Evolutionary conservation across 2,888 invertebrate genomes (phyloP), one percentile per base, ranked within the genome.

Genomic region (Aethes cnicana): DNA sequence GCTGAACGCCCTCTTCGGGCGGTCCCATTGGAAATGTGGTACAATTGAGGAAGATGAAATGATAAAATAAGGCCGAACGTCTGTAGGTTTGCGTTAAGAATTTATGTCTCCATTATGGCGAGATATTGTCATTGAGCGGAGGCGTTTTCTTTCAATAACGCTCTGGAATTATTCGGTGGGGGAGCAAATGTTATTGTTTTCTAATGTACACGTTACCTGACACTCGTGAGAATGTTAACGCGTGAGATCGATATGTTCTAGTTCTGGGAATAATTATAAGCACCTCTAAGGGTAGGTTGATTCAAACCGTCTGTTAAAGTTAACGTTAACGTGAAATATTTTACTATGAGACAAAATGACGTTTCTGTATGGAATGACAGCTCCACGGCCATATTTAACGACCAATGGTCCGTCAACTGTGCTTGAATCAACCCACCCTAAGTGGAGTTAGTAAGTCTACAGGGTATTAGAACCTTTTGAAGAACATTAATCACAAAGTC

Each of bases 31-130:
- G 68, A 63, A 72, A 68, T 64, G 64, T 64, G 57, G 70, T 67
- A 67, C 74, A 70, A 71, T 70, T 70, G 75, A 66, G 66, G 64
- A 60, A 69, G 68, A 74, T 74, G 75, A 74, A 73, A 72, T 70
- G 73, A 68, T 62, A 71, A 66, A 76, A 76, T 64, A 69, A 61
- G 63, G 59, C 63, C 62, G 59, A 59, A 63, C 63, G 64, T 56
- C 70, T 68, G 66, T 64, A 62, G 57, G 55, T 58, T 63, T 64
- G 64, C 70, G 69, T 58, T 56, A 63, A 61, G 65, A 70, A 75
- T 76, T 77, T 76, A 75, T 73, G 68, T 59, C 57, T 66, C 66
- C 33, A 52, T 52, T 52, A 52, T 4, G 20, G 14, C 32, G 33
- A 52, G 46, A 52, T 52, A 52, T 46, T 32, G 43, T 36, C 16